phyloP scores from a whole-genome alignment of 2,888 invertebrate species.

The Calliopum simillimum region DNA sequence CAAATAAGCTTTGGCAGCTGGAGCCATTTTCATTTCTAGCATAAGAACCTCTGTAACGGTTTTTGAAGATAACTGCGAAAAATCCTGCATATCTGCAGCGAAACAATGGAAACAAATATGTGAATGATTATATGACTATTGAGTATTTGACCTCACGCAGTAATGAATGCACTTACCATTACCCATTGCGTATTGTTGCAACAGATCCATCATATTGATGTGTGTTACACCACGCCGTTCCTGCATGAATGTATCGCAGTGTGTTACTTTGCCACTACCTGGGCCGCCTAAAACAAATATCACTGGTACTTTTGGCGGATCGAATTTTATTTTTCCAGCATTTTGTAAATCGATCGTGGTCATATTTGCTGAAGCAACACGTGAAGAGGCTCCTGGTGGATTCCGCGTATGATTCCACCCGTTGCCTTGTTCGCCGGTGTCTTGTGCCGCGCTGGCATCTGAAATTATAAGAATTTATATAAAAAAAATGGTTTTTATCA shows the following conservation, averaged over 20 bases:
- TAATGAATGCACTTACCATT: conserved; percentile 73
- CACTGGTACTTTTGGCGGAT: conserved; percentile 87
- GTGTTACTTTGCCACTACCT: conserved; percentile 97
- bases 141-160: not conserved
- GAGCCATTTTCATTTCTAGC: conserved; percentile 94
- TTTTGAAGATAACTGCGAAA: conserved; percentile 85
- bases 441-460: conserved; percentile 79
- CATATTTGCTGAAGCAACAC: conserved; percentile 71
- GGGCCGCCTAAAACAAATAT: conserved; percentile 94
- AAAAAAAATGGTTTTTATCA: not conserved
- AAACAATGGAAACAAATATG: not conserved
- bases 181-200: conserved; percentile 90
- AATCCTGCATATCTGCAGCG: conserved; percentile 86
- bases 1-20: conserved; percentile 86
- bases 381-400: conserved; percentile 52
- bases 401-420: conserved; percentile 66
- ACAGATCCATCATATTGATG: conserved; percentile 91
- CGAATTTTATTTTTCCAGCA: conserved; percentile 84
- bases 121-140: not conserved
- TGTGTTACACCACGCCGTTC: conserved; percentile 86
- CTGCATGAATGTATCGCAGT: conserved; percentile 91
- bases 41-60: conserved; percentile 90
- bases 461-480: conserved; percentile 27
- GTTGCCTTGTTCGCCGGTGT: conserved; percentile 73
- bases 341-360: conserved; percentile 81